phyloP scores from a whole-genome alignment of 2,888 invertebrate species.

The Noctuana brunneofusca region DNA sequence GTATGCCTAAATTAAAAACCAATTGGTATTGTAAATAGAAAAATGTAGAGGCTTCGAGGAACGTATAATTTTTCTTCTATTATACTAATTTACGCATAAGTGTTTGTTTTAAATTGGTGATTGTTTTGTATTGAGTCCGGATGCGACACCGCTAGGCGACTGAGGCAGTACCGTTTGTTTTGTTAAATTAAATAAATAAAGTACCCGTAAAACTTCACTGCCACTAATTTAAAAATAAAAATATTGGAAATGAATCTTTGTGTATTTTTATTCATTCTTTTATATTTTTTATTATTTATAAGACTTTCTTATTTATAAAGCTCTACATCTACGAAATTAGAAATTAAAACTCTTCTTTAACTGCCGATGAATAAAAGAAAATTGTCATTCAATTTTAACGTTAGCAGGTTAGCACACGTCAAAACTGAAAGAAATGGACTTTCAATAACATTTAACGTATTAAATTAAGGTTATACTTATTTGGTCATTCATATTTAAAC shows the following conservation, averaged over 20 bases:
- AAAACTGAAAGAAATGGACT: conserved; percentile 13
- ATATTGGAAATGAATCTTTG: conserved; percentile 69
- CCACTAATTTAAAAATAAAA: conserved; percentile 83
- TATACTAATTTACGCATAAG: not conserved
- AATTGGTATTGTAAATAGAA: not conserved
- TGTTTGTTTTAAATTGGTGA: conserved; percentile 4
- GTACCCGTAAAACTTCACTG: conserved; percentile 80
- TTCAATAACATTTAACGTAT: conserved; percentile 6
- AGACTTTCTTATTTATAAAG: too few species aligned
- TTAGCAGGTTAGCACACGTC: too few species aligned
- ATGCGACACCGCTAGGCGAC: conserved; percentile 40
- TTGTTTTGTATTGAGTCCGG: conserved; percentile 9
- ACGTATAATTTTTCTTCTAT: not conserved
- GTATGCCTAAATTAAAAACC: not conserved
- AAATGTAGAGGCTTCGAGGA: conserved; percentile 25
- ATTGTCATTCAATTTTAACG: too few species aligned
- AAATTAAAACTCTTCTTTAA: too few species aligned
- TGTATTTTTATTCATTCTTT: too few species aligned
- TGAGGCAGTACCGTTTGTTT: conserved; percentile 71
- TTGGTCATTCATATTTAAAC: too few species aligned
- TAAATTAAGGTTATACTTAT: too few species aligned
- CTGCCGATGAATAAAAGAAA: too few species aligned
- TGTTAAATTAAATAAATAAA: conserved; percentile 54
- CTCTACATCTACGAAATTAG: too few species aligned
- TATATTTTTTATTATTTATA: too few species aligned